A percentile compares a stretch with the other conserved stretches of the same genome.
These are phyloP conservation scores for Alexandromys fortis DNA, from an alignment of 2,113 vertebrate genomes.

Conservation along the genomic window DNA sequence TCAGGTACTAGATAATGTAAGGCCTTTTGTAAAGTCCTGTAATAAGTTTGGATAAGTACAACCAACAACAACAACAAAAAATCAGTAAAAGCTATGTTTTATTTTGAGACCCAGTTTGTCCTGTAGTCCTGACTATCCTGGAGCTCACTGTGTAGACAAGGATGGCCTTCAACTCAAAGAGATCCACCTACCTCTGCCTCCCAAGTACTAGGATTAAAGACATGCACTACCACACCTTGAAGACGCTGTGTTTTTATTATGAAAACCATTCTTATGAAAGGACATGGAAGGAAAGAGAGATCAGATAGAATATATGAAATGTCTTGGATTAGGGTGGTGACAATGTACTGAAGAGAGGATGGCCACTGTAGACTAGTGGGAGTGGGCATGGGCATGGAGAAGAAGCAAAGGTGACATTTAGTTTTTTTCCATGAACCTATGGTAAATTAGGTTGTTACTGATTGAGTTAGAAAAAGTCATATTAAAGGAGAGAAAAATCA, in stretches of 20 bases:
- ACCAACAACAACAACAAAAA: not conserved
- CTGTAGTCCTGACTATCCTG: not conserved
- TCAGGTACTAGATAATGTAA: not conserved
- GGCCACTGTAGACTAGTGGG: not conserved
- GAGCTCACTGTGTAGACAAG: not conserved
- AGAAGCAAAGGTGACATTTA: not conserved
- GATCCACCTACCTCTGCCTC: not conserved
- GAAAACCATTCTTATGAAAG: conserved; percentile 23
- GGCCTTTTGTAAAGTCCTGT: not conserved
- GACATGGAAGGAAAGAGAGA: not conserved
- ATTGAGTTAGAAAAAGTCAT: conserved; percentile 1
- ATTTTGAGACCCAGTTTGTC: not conserved
- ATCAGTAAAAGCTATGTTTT: not conserved
- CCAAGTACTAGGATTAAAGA: not conserved
- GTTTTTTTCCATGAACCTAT: not conserved
- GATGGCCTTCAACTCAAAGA: not conserved
- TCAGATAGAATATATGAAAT: not conserved
- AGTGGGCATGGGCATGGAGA: not conserved
- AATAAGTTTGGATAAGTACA: not conserved
- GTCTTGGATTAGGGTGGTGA: not conserved
- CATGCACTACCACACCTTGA: not conserved
- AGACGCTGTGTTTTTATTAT: not conserved
- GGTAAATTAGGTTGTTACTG: not conserved
- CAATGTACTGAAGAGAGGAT: not conserved
- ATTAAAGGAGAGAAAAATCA: conserved; percentile 6